A percentile compares a stretch with the other conserved stretches of the same genome.
Evolutionary conservation across 2,888 invertebrate genomes (phyloP).

Genomic region (Drosophila peninsularis): DNA sequence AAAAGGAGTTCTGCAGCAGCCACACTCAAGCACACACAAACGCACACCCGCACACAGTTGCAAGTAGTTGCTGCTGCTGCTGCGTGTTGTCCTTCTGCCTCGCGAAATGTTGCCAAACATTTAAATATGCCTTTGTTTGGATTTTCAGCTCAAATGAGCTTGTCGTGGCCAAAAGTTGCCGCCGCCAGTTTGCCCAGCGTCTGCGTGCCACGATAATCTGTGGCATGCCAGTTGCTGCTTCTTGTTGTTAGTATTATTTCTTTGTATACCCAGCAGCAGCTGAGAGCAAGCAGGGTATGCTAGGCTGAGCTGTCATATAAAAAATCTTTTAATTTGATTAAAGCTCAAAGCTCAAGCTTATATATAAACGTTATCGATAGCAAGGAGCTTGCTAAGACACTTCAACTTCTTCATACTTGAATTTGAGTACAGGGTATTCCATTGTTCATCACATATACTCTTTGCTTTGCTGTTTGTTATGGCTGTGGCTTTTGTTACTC

Average conservation of each 20-base stretch:
- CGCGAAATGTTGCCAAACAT: slow-evolving; percentile 69
- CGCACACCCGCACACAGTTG: slow-evolving; percentile 11
- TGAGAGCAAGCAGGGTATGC: slow-evolving; percentile 9
- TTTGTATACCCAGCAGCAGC: slow-evolving; percentile 28
- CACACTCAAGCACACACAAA: slow-evolving; percentile 14
- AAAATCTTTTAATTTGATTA: no score
- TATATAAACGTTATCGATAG: no score
- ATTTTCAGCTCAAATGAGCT: slow-evolving; percentile 65
- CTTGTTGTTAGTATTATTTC: slow-evolving; percentile 27
- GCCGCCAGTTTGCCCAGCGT: slow-evolving; percentile 48
- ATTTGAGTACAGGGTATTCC: slow-evolving; percentile 27
- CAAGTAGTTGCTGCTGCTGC: slow-evolving; percentile 27
- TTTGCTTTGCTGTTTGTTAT: slow-evolving; percentile 2
- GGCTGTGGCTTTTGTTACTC: slow-evolving; percentile 16
- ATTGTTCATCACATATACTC: not conserved
- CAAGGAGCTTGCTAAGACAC: not conserved
- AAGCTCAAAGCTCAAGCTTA: no score
- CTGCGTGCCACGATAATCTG: slow-evolving; percentile 55
- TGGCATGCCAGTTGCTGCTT: slow-evolving; percentile 28
- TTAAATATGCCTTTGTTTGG: slow-evolving; percentile 80
- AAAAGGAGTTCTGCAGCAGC: slow-evolving; percentile 62
- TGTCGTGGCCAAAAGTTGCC: slow-evolving; percentile 59
- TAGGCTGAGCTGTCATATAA: no score
- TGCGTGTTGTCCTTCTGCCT: slow-evolving; percentile 30
- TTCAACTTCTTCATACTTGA: not conserved